Percentiles rank a stretch among this genome's conserved stretches.
Conservation (phyloP, 2,888 invertebrate species). For the Epirrhoe tristata region DNA sequence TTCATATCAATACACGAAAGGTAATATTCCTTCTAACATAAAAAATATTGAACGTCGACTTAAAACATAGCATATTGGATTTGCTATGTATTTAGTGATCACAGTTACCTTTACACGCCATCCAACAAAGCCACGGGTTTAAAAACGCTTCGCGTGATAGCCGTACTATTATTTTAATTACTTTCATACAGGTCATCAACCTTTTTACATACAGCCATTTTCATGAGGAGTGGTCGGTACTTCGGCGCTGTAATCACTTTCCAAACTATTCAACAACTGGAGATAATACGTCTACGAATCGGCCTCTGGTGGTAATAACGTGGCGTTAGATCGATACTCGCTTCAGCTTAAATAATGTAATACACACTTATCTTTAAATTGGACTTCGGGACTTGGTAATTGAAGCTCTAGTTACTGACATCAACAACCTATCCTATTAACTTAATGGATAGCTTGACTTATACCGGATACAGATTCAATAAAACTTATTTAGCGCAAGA, state of each 20-base stretch:
- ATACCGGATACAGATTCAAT: too few species aligned
- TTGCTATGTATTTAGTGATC: slow-evolving; percentile 50
- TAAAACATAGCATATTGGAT: slow-evolving; percentile 66
- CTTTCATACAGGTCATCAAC: slow-evolving; percentile 73
- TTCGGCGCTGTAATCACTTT: slow-evolving; percentile 66
- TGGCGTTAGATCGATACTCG: slow-evolving; percentile 58
- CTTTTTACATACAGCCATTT: slow-evolving; percentile 65
- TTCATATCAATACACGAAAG: slow-evolving; percentile 80
- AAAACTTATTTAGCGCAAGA: too few species aligned
- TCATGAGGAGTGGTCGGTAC: slow-evolving; percentile 45
- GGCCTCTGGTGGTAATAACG: slow-evolving; percentile 62
- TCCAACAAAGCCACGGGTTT: slow-evolving; percentile 57
- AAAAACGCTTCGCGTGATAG: slow-evolving; percentile 75
- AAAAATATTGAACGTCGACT: slow-evolving; percentile 70
- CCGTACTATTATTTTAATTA: slow-evolving; percentile 81
- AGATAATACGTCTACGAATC: slow-evolving; percentile 19
- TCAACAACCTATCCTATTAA: background rate
- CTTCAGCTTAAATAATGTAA: slow-evolving; percentile 9
- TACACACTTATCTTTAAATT: background rate
- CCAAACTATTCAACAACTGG: slow-evolving; percentile 56
- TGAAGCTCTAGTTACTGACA: too few species aligned
- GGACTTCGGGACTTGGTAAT: background rate
- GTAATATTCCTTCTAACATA: slow-evolving; percentile 73
- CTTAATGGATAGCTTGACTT: too few species aligned
- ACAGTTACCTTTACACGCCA: slow-evolving; percentile 50